Evolutionary conservation across 2,888 invertebrate species (phyloP), one percentile per base, ranked within the genome.

Genomic region (Hybos culiciformis): DNA sequence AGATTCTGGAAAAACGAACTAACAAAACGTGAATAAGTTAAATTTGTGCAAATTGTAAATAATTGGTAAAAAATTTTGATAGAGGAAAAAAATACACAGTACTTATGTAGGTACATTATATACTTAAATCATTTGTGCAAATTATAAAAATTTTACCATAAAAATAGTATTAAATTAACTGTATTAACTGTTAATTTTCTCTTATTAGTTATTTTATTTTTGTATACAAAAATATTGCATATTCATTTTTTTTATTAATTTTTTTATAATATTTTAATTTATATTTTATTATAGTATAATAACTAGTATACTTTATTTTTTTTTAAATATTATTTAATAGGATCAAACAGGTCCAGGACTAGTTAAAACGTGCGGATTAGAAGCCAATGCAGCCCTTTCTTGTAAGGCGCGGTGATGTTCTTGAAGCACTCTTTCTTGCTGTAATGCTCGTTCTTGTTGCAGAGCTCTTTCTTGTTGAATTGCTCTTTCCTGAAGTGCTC

Each of bases 391-490:
- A n/a, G 47, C 46, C 31, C 49, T 45, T 17, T 53, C 53, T 41
- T 53, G 52, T 9, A 53, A 29, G 9, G 46, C 47, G 17, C 51
- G 49, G n/a, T 50, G 49, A 39, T n/a, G 50, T 26, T 49, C 49
- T 39, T 55, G 54, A 23, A 53, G 42, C 42, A 45, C 48, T 12
- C 52, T 43, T 20, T 48, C 51, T 18, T 50, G 51, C 42, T 53
- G 52, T 7, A 53, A 42, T 26, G 49, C 46, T 41, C 53, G 40
- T 37, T 53, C 53, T 43, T 52, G 52, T 36, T n/a, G n/a, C n/a
- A 51, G 43, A 8, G 45, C 51, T 24, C 51, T 48, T 14, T 50
- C 48, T 41, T 55, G 50, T 37, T 53, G 52, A 26, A 53, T 19
- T 6, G 48, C 45, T 31, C 50, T 42, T 14, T 54, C 53, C 26